Conservation (phyloP, 2,797 vertebrate genomes). For the Miichthys miiuy region DNA sequence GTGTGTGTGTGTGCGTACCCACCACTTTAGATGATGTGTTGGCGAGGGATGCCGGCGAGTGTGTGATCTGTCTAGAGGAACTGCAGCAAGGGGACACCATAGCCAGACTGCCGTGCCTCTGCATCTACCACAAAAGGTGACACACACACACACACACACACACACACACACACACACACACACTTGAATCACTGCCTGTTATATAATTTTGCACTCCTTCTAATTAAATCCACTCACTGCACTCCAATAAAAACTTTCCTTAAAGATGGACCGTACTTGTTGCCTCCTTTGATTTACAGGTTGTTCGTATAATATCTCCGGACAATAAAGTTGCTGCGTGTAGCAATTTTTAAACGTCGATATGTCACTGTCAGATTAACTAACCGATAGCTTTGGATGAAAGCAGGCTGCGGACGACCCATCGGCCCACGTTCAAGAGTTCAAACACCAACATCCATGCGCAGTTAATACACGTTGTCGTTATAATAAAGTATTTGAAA, state of each 20-base stretch:
- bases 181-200: slow-evolving; percentile 43
- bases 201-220: slow-evolving; percentile 55
- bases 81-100: slow-evolving; percentile 98
- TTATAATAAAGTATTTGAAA: too few species aligned
- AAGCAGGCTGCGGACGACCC: neutral
- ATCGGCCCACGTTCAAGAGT: neutral
- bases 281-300: slow-evolving; percentile 40
- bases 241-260: slow-evolving; percentile 39
- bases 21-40: slow-evolving; percentile 92
- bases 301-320: slow-evolving; percentile 28
- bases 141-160: slow-evolving; percentile 37
- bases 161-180: slow-evolving; percentile 34
- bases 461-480: too few species aligned
- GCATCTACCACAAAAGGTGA: slow-evolving; percentile 99
- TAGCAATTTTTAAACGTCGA: slow-evolving; percentile 28
- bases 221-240: slow-evolving; percentile 61
- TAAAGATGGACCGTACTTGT: slow-evolving; percentile 29
- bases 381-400: slow-evolving; percentile 10
- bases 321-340: slow-evolving; percentile 28
- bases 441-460: too few species aligned
- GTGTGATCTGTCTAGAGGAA: slow-evolving; percentile 99
- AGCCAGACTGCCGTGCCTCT: slow-evolving; percentile 99
- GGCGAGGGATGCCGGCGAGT: slow-evolving; percentile 96
- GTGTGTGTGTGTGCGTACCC: slow-evolving; percentile 47
- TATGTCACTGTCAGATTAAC: slow-evolving; percentile 33